phyloP scores from a whole-genome alignment of 2,888 invertebrate genomes.

The Thelaira solivaga region DNA sequence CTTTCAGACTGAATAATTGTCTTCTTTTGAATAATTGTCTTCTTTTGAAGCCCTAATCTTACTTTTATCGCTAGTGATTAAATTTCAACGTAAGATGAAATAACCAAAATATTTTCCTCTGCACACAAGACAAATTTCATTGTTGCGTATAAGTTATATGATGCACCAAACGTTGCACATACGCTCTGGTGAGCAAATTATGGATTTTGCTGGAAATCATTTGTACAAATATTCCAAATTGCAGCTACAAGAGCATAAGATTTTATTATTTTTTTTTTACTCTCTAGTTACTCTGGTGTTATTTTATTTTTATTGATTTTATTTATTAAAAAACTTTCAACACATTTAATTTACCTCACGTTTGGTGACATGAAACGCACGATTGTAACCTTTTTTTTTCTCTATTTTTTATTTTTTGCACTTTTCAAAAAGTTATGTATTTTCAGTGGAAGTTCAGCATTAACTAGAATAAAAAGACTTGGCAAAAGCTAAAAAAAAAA shows the following conservation, averaged over 20 bases:
- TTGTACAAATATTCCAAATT: background rate
- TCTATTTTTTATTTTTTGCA: too few species aligned
- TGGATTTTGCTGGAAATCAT: background rate
- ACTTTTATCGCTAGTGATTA: too few species aligned
- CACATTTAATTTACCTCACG: slow-evolving; percentile 48
- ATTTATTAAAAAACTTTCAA: slow-evolving; percentile 46
- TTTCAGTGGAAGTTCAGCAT: too few species aligned
- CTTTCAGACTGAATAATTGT: too few species aligned
- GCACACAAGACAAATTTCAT: too few species aligned
- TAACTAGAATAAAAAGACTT: too few species aligned
- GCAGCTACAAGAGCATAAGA: too few species aligned
- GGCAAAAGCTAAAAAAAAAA: too few species aligned
- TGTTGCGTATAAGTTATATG: background rate
- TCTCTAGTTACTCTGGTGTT: background rate
- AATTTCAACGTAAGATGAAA: too few species aligned
- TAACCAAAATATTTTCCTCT: background rate
- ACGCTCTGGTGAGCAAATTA: background rate
- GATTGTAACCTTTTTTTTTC: slow-evolving; percentile 28
- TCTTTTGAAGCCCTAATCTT: too few species aligned
- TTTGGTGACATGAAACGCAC: slow-evolving; percentile 49
- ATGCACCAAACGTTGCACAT: background rate
- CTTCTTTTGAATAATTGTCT: too few species aligned
- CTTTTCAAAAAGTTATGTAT: slow-evolving; percentile 37
- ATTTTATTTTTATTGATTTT: slow-evolving; percentile 41
- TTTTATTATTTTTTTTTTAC: background rate